These are phyloP conservation scores for Phengaris arion DNA, from an alignment of 2,888 invertebrate genomes.

Conservation along the genomic window DNA sequence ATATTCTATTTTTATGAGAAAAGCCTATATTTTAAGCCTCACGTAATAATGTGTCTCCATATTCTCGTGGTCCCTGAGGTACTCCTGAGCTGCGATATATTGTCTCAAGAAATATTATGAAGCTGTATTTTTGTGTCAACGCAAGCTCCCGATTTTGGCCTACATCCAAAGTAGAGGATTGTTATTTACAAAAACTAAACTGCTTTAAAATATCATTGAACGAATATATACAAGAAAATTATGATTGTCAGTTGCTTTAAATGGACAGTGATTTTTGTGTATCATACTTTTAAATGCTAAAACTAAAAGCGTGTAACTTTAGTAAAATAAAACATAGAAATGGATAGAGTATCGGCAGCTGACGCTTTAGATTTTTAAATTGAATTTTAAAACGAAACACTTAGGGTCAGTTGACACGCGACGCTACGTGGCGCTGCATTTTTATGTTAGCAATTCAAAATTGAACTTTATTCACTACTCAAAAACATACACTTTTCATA, in stretches of 20 bases:
- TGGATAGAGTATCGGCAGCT: too few species aligned
- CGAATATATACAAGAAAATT: background rate
- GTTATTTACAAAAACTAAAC: background rate
- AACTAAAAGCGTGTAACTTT: background rate
- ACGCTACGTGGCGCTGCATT: too few species aligned
- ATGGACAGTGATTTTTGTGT: background rate
- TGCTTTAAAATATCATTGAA: background rate
- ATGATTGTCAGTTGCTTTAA: background rate
- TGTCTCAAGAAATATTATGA: background rate
- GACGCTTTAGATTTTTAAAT: too few species aligned
- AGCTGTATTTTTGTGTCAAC: constrained; percentile 3
- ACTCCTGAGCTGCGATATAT: background rate
- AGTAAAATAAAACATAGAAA: too few species aligned
- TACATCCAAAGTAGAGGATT: background rate
- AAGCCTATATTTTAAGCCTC: background rate
- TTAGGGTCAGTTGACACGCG: too few species aligned
- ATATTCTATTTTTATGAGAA: background rate
- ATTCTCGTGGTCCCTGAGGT: background rate
- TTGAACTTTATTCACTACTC: too few species aligned
- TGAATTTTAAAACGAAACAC: too few species aligned
- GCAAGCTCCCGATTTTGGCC: constrained; percentile 16
- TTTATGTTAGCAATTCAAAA: too few species aligned
- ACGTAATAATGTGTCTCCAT: background rate
- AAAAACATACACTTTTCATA: too few species aligned
- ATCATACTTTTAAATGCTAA: background rate